phyloP scores from a whole-genome alignment of 2,888 invertebrate genomes.

The Pollenia angustigena region DNA sequence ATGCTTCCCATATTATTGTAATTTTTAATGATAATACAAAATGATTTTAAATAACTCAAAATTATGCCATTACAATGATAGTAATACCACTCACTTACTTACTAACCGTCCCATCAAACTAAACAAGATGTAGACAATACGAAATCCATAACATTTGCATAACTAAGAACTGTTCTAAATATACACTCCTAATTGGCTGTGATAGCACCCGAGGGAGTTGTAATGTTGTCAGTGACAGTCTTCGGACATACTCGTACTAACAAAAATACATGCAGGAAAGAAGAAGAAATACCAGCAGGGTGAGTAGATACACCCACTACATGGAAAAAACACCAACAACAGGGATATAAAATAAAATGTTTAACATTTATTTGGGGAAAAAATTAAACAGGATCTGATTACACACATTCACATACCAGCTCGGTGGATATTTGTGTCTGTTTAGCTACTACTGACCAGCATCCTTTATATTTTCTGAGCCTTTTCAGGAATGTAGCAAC shows the following conservation, averaged over 20 bases:
- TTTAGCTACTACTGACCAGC: slow-evolving; percentile 61
- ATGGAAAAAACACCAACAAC: slow-evolving; percentile 38
- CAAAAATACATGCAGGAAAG: slow-evolving; percentile 50
- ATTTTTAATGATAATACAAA: not conserved
- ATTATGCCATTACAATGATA: slow-evolving; percentile 54
- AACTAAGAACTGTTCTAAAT: slow-evolving; percentile 78
- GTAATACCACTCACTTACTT: slow-evolving; percentile 40
- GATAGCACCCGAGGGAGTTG: slow-evolving; percentile 83
- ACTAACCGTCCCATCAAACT: not conserved
- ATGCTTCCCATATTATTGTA: not conserved
- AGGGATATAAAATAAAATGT: slow-evolving; percentile 44
- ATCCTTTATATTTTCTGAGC: slow-evolving; percentile 36
- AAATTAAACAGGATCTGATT: slow-evolving; percentile 28
- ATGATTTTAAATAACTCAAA: slow-evolving; percentile 63
- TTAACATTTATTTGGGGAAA: slow-evolving; percentile 19
- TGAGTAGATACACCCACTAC: not conserved
- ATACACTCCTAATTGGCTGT: slow-evolving; percentile 84
- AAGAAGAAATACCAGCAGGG: not conserved
- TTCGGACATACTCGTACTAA: slow-evolving; percentile 69
- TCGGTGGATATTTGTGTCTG: slow-evolving; percentile 10
- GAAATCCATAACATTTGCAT: slow-evolving; percentile 81
- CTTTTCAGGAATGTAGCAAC: slow-evolving; percentile 28
- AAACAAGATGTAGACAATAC: slow-evolving; percentile 38
- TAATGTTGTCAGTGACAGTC: slow-evolving; percentile 78
- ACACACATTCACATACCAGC: slow-evolving; percentile 14